Base-by-base conservation (phyloP, 2,888 invertebrate genomes). In the Panzeria rudis region DNA sequence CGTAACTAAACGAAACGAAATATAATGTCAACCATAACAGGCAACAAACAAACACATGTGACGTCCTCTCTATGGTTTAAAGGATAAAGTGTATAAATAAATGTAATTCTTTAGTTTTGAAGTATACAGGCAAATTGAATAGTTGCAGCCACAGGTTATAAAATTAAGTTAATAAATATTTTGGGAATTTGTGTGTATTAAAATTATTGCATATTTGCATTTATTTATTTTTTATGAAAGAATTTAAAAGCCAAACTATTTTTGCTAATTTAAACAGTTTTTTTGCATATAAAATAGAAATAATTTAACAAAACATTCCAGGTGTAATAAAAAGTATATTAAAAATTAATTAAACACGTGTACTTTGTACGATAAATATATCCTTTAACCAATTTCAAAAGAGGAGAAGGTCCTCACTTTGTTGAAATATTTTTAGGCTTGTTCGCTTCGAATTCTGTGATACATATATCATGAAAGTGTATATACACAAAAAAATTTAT, bases 71-170 rank as follows among this genome's bases (percentile, higher is more conserved):
- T 64, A 47, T 50, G 52, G 61, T 23, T 77, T n/a, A 71, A 64
- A 62, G 64, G 56, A 56, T 56, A 76, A 56, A 29, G 41, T 68
- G 11, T 71, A 50, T 41, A 69, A 62, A 41, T 71, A 50, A 71
- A 77, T 59, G 50, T 50, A 73, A 38, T 83, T 71, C 17, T 47
- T 71, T 6, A 54, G 56, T 54, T 71, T 83, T 77, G 64, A 56
- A 76, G 76, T 75, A 35, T 71, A 29, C n/a, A 69, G 64, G 62
- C 69, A 82, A 76, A 69, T 76, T 82, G 54, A 69, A 81, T 75
- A 62, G 54, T 38, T 73, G 62, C 62, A 47, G 69, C 76, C 54
- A 71, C 76, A 76, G 69, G 54, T 47, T 82, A 69, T 29, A 32
- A 41, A 41, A 66, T 66, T 56, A 25, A 50, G 66, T 77, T 66